Evolutionary conservation across 2,888 invertebrate species (phyloP).

Genomic region (Furcula furcula): DNA sequence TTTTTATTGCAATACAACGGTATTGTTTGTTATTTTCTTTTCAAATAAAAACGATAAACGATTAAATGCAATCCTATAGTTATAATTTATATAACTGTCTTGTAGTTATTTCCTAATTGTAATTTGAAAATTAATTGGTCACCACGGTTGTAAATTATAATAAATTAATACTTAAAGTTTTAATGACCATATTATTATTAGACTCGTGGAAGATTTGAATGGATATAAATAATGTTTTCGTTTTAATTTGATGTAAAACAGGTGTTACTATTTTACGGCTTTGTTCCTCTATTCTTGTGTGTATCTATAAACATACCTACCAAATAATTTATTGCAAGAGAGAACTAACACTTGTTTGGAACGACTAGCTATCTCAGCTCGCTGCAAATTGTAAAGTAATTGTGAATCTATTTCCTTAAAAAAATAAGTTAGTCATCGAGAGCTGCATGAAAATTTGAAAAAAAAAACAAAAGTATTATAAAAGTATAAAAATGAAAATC

Average conservation of each 20-base stretch:
- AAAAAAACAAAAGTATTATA: too few relatives aligned
- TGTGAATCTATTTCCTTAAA: too few relatives aligned
- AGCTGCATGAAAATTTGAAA: too few relatives aligned
- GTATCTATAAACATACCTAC: too few relatives aligned
- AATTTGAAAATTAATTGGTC: not conserved
- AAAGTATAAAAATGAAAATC: too few relatives aligned
- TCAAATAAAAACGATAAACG: not conserved
- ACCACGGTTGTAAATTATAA: not conserved
- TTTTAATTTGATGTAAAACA: not conserved
- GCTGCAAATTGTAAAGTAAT: too few relatives aligned
- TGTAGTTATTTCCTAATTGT: not conserved
- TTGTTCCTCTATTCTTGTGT: too few relatives aligned
- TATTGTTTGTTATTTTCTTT: conserved; percentile 12
- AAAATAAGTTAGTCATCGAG: too few relatives aligned
- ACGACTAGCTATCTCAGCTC: too few relatives aligned
- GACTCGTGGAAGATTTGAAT: not conserved
- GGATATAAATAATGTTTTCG: not conserved
- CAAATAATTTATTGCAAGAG: too few relatives aligned
- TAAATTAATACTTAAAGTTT: not conserved
- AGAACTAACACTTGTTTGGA: too few relatives aligned
- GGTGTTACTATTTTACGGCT: too few relatives aligned
- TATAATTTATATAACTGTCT: conserved; percentile 17
- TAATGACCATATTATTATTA: not conserved
- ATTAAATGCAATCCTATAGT: not conserved
- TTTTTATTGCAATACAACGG: conserved; percentile 4